phyloP scores from a whole-genome alignment of 2,888 invertebrate species.

The Zootermopsis nevadensis region DNA sequence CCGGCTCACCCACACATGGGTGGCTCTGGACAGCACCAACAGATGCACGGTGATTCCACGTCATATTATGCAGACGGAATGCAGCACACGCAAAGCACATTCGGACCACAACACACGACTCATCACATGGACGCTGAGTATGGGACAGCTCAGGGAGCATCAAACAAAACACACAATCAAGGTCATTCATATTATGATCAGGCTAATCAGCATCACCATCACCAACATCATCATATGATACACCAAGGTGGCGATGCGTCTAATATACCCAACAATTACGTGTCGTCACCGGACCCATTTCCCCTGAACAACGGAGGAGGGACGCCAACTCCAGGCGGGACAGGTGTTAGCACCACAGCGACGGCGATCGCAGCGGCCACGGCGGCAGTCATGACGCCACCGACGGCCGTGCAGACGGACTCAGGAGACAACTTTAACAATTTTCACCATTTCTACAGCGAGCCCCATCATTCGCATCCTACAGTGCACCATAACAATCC shows the following conservation, averaged over 20 bases:
- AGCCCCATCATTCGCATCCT: slow-evolving; percentile 61
- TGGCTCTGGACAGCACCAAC: slow-evolving; percentile 56
- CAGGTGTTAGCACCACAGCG: slow-evolving; percentile 62
- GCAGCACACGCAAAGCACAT: slow-evolving; percentile 54
- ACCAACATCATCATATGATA: slow-evolving; percentile 59
- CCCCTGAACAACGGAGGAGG: slow-evolving; percentile 57
- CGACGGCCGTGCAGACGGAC: slow-evolving; percentile 69
- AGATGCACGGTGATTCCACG: slow-evolving; percentile 55
- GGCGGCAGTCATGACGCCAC: slow-evolving; percentile 71
- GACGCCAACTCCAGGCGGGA: slow-evolving; percentile 57
- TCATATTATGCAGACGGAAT: slow-evolving; percentile 38
- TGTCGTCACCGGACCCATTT: slow-evolving; percentile 64
- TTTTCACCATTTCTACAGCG: slow-evolving; percentile 76
- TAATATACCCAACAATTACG: slow-evolving; percentile 64
- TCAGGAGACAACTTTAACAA: slow-evolving; percentile 34
- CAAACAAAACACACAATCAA: slow-evolving; percentile 54
- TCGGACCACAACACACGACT: slow-evolving; percentile 21
- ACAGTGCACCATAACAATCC: slow-evolving; percentile 43
- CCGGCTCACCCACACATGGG: slow-evolving; percentile 15
- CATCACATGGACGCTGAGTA: slow-evolving; percentile 32
- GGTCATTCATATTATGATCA: slow-evolving; percentile 58
- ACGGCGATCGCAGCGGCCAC: slow-evolving; percentile 60
- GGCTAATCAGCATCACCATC: slow-evolving; percentile 59
- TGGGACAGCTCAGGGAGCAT: not conserved
- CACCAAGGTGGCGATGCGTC: slow-evolving; percentile 64